These are phyloP conservation scores for Petrocephalus zakoni DNA, from an alignment of 2,113 vertebrate species.

Conservation along the genomic window DNA sequence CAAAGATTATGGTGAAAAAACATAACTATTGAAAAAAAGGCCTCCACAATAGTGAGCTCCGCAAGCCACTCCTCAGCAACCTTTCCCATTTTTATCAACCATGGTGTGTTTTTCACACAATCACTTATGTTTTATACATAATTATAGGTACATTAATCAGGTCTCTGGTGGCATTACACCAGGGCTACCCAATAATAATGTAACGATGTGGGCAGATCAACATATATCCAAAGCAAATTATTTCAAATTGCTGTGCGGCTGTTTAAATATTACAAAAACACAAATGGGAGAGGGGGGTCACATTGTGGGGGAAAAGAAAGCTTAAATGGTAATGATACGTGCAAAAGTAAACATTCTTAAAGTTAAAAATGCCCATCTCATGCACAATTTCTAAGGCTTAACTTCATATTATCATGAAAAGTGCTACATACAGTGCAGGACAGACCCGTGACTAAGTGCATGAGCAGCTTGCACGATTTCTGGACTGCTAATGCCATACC, in stretches of 20 bases:
- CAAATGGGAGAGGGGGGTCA: neutral
- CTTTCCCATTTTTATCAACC: neutral
- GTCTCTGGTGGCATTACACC: neutral
- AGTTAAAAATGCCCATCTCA: neutral
- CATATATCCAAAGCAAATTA: neutral
- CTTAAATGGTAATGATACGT: neutral
- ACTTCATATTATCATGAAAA: neutral
- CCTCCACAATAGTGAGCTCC: neutral
- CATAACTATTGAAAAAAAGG: neutral
- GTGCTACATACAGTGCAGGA: neutral
- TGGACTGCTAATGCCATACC: constrained; percentile 63
- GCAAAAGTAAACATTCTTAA: neutral
- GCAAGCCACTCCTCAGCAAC: neutral
- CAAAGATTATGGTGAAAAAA: constrained; percentile 2
- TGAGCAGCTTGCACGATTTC: neutral
- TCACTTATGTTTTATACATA: neutral
- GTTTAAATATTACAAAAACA: constrained; percentile 5
- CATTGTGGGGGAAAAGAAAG: neutral
- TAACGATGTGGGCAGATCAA: neutral
- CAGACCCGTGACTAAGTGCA: neutral
- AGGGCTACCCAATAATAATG: neutral
- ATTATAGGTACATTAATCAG: neutral
- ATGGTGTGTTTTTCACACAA: neutral
- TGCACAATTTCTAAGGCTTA: neutral
- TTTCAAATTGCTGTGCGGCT: constrained; percentile 1